phyloP scores from a whole-genome alignment of 2,797 vertebrate genomes.

The Alcedo quadribrachys region DNA sequence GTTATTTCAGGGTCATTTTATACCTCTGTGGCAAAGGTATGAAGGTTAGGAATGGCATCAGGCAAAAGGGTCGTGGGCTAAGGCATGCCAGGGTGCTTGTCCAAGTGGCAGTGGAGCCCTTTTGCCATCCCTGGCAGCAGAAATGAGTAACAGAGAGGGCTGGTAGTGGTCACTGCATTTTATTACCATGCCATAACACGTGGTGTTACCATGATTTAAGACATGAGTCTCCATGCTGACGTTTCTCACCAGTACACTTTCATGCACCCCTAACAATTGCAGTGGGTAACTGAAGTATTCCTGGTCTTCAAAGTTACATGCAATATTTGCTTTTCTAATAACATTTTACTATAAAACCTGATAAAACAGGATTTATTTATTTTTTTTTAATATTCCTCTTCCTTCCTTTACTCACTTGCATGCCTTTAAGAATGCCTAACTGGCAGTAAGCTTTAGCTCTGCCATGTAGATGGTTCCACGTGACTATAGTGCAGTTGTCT shows the following conservation, averaged over 20 bases:
- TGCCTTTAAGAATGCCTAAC: not conserved
- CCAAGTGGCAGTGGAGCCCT: not conserved
- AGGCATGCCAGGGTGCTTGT: not conserved
- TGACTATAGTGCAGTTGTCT: not conserved
- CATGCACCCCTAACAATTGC: not conserved
- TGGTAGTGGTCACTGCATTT: conserved; percentile 2
- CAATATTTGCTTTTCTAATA: not conserved
- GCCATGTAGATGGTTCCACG: not conserved
- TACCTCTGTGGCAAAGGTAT: not conserved
- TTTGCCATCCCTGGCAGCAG: not conserved
- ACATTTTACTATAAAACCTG: not conserved
- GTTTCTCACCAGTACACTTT: not conserved
- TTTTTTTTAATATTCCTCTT: not conserved
- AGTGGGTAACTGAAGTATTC: not conserved
- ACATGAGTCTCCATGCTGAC: not conserved
- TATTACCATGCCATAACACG: not conserved
- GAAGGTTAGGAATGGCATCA: not conserved
- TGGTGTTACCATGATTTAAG: not conserved
- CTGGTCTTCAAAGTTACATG: not conserved
- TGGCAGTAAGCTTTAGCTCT: not conserved
- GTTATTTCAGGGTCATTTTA: not conserved
- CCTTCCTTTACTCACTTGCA: not conserved
- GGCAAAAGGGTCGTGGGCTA: not conserved
- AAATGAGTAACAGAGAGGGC: not conserved
- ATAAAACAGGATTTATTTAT: not conserved